Conservation (phyloP, 2,888 invertebrate genomes). For the Pachymerium ferrugineum region DNA sequence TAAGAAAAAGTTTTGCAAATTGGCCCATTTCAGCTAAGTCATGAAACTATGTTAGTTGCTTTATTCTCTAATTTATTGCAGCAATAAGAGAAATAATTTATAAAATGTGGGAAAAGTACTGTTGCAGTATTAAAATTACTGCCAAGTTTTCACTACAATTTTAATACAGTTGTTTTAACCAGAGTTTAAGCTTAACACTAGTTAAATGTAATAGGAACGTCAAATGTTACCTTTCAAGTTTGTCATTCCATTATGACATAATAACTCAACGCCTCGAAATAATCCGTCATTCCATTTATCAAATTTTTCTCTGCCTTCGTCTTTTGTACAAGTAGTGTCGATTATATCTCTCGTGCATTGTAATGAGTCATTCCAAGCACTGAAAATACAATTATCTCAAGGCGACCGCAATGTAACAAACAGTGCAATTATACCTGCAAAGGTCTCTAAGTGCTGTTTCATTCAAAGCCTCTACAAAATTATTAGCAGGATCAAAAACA, state of each 20-base stretch:
- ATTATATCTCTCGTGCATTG: constrained; percentile 37
- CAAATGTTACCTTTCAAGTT: constrained; percentile 31
- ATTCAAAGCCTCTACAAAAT: not conserved
- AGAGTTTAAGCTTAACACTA: no score
- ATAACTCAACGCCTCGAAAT: constrained; percentile 5
- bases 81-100: no score
- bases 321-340: constrained; percentile 32
- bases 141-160: no score
- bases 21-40: no score
- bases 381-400: constrained; percentile 1
- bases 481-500: constrained; percentile 29
- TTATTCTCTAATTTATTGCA: no score
- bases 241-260: constrained; percentile 31
- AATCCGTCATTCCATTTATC: constrained; percentile 36
- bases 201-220: no score
- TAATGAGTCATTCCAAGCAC: constrained; percentile 37
- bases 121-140: no score
- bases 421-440: constrained; percentile 7
- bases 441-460: not conserved
- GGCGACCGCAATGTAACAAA: not conserved
- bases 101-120: no score
- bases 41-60: no score
- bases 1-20: no score
- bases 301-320: constrained; percentile 33
- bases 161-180: no score